Conservation (phyloP, 2,113 vertebrate species). For the Neodontobutis hainanensis region DNA sequence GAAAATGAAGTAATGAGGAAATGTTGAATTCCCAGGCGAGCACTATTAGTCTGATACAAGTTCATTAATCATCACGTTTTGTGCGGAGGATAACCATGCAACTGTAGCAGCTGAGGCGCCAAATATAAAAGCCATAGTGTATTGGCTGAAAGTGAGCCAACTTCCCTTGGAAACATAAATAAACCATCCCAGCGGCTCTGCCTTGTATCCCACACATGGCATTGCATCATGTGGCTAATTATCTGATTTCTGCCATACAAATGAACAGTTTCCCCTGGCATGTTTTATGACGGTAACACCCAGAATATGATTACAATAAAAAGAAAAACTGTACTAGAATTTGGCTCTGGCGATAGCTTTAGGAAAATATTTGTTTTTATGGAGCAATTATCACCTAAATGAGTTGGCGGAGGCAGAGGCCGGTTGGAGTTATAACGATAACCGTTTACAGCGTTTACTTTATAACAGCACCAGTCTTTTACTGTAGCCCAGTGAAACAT, state of each 20-base stretch:
- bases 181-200: constrained; percentile 44
- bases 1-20: constrained; percentile 16
- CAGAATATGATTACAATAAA: constrained; percentile 61
- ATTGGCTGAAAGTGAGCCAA: constrained; percentile 42
- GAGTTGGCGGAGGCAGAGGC: constrained; percentile 54
- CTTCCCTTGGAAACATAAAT: constrained; percentile 56
- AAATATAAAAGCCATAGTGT: constrained; percentile 49
- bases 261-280: constrained; percentile 56
- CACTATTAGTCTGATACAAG: constrained; percentile 19
- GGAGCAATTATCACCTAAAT: constrained; percentile 73
- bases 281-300: constrained; percentile 55
- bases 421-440: constrained; percentile 66
- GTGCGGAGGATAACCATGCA: constrained; percentile 40
- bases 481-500: constrained; percentile 29
- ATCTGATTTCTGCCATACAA: constrained; percentile 50
- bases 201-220: constrained; percentile 44
- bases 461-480: constrained; percentile 51
- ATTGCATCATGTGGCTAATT: constrained; percentile 58
- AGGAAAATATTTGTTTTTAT: constrained; percentile 73
- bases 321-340: constrained; percentile 51
- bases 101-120: constrained; percentile 30
- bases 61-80: constrained; percentile 24
- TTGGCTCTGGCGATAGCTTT: constrained; percentile 52
- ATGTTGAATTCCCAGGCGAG: constrained; percentile 36
- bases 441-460: constrained; percentile 70